A percentile compares a stretch with the other conserved stretches of the same genome.
These are phyloP conservation scores for Tetragonula carbonaria DNA, from an alignment of 2,888 invertebrate genomes.

Conservation along the genomic window DNA sequence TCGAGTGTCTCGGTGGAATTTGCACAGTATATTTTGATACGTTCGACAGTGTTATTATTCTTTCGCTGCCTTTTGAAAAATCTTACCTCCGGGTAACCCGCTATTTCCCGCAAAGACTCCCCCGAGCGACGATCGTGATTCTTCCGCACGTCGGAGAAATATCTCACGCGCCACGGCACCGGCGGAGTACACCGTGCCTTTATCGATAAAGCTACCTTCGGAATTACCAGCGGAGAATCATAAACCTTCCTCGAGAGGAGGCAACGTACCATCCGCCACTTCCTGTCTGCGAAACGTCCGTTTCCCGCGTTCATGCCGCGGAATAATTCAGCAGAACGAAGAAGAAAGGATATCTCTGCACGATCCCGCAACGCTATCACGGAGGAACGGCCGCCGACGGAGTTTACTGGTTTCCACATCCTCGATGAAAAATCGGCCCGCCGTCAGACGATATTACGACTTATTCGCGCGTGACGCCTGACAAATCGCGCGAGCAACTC, in stretches of 20 bases:
- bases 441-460: conserved; percentile 46
- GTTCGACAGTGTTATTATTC: too few species aligned
- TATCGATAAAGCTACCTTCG: background rate
- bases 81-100: too few species aligned
- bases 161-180: background rate
- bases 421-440: conserved; percentile 14
- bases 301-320: too few species aligned
- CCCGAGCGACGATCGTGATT: background rate
- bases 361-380: conserved; percentile 23
- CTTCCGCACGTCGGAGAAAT: background rate
- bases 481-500: conserved; percentile 44
- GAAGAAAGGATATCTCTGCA: background rate
- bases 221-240: background rate
- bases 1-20: background rate
- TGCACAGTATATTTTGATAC: background rate
- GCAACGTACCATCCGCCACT: background rate
- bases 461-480: conserved; percentile 47
- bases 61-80: too few species aligned
- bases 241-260: background rate
- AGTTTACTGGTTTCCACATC: background rate
- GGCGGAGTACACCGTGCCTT: background rate
- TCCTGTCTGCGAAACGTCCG: background rate
- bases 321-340: conserved; percentile 14
- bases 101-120: background rate
- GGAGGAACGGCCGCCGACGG: conserved; percentile 1